These are phyloP conservation scores for Chloroclysta siterata DNA, from an alignment of 2,888 invertebrate species.

Conservation along the genomic window DNA sequence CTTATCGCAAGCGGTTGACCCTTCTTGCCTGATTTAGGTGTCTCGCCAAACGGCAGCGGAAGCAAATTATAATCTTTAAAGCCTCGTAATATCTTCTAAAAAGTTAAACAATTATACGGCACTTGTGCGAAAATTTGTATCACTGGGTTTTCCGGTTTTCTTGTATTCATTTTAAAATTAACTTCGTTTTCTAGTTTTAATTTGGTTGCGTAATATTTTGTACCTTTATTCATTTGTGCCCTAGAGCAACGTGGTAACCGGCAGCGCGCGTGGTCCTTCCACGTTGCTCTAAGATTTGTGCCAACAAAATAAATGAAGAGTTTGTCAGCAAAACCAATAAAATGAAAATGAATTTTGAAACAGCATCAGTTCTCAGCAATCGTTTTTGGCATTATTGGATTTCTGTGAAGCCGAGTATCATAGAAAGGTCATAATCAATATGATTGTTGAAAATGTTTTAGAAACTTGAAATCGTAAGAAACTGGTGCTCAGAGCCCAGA, in stretches of 20 bases:
- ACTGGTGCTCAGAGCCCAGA: constrained; percentile 21
- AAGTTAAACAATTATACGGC: constrained; percentile 44
- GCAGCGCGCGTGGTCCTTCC: no score
- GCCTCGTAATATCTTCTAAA: constrained; percentile 48
- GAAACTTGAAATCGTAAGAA: neutral
- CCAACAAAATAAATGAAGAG: no score
- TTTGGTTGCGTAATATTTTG: no score
- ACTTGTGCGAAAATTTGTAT: constrained; percentile 24
- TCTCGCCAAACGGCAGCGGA: constrained; percentile 52
- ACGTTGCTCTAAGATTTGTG: no score
- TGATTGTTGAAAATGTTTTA: neutral
- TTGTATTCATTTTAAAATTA: neutral
- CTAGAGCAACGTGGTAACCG: no score
- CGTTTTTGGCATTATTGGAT: no score
- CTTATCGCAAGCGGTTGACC: constrained; percentile 60
- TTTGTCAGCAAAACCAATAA: no score
- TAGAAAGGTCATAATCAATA: no score
- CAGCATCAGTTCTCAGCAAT: no score
- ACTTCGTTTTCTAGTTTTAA: neutral
- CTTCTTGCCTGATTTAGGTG: constrained; percentile 61
- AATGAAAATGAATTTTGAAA: no score
- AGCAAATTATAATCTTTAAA: constrained; percentile 69
- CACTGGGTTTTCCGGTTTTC: constrained; percentile 19
- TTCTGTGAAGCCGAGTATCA: no score
- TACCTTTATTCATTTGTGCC: no score